Base-by-base conservation (phyloP, 2,797 vertebrate genomes). In the Enteromius paludinosus region DNA sequence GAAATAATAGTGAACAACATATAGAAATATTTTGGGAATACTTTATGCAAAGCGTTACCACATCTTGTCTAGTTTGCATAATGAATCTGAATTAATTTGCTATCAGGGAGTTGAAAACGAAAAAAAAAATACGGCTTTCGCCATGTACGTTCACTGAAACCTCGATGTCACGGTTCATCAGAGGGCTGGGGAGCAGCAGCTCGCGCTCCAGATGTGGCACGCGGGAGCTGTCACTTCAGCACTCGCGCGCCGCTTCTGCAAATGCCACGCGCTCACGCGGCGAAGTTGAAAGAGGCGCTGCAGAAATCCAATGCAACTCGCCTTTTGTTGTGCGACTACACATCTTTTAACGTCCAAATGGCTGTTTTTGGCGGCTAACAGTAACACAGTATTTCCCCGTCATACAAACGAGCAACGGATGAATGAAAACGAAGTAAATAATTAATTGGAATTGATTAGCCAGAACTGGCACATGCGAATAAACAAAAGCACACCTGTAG, bases 221-320 rank as follows among this genome's bases (percentile, higher is more conserved):
- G 85, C 86, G 68, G 84, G 85, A 87, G 88, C 86, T 30, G 90
- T 87, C 88, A 68, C 73, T 59, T 86, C 85, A 85, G 87, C 88
- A 82, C 87, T 85, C 71, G 2, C 43, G 25, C 61, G 77, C 78
- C 33, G 82, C 82, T 80, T 84, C 3, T 83, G 72, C 47, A 71
- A 65, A 35, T 59, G 78, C 45, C 65, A 54, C 52, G 56, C 41
- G 69, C 25, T 78, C 64, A 70, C 49, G 72, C 69, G 10, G 65
- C 15, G 71, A 78, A 87, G 59, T 80, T 66, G n/a, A 41, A 66
- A 20, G 38, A 74, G 56, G 69, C 17, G 66, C 81, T 78, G 75
- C 65, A 77, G 71, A 54, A 77, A 86, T 43, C 35, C 2, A 72
- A 68, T 17, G 61, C 66, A 54, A 71, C 30, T 71, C 66, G 43